A percentile compares a stretch with the other conserved stretches of the same genome.
phyloP scores from a whole-genome alignment of 2,888 invertebrate species.

The Xanthorhoe designata region DNA sequence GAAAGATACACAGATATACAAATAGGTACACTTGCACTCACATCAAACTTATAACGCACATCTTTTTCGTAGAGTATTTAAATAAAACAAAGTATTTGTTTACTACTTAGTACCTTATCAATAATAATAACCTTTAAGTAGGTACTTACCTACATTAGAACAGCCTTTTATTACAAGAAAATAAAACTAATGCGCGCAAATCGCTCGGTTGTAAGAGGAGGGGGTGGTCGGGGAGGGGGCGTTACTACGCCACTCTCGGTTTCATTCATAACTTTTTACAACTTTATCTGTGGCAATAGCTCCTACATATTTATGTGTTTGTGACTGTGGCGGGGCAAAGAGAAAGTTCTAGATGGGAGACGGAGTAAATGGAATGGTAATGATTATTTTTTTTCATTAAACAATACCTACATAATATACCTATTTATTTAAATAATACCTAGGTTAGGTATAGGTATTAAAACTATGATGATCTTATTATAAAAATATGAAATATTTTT shows the following conservation, averaged over 20 bases:
- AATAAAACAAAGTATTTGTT: too few species aligned
- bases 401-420: too few species aligned
- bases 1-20: too few species aligned
- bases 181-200: constrained; percentile 83
- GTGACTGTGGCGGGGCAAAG: constrained; percentile 72
- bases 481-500: too few species aligned
- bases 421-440: too few species aligned
- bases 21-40: too few species aligned
- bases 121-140: constrained; percentile 32
- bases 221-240: constrained; percentile 48
- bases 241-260: constrained; percentile 84
- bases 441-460: too few species aligned
- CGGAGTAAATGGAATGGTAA: neutral
- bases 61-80: too few species aligned
- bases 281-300: constrained; percentile 84
- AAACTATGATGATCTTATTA: too few species aligned
- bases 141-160: constrained; percentile 44
- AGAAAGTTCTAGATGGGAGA: constrained; percentile 47
- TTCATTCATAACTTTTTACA: constrained; percentile 87
- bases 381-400: neutral
- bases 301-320: constrained; percentile 85
- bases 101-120: too few species aligned
- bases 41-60: too few species aligned
- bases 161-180: constrained; percentile 65
- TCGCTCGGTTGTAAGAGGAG: constrained; percentile 57